Evolutionary conservation across 2,797 vertebrate genomes (phyloP).

Genomic region (Oceanodroma leucorhoa): DNA sequence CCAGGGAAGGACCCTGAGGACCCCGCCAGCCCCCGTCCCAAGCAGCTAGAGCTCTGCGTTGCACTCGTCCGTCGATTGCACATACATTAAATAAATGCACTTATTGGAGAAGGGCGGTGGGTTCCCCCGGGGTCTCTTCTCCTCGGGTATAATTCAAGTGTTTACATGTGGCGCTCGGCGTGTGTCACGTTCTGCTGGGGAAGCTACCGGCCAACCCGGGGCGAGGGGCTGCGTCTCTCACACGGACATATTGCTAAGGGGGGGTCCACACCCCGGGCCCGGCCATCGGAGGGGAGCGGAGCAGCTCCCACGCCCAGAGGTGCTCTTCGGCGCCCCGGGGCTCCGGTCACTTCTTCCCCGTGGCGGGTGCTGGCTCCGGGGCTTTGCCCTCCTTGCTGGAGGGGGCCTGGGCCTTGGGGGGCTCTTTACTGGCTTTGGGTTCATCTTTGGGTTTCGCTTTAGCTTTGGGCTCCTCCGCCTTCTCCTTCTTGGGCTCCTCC

Average conservation of each 20-base stretch:
- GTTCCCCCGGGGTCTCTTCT: background rate
- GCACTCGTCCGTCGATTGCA: slow-evolving; percentile 62
- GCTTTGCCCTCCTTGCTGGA: slow-evolving; percentile 36
- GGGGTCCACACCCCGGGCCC: background rate
- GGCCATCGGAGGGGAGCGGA: background rate
- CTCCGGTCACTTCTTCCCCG: slow-evolving; percentile 8
- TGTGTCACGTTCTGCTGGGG: slow-evolving; percentile 81
- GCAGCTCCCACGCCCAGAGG: background rate
- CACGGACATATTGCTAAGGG: slow-evolving; percentile 65
- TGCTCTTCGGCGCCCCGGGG: rapidly evolving
- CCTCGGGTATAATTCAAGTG: slow-evolving; percentile 82
- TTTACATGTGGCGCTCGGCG: slow-evolving; percentile 80
- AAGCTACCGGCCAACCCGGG: slow-evolving; percentile 77
- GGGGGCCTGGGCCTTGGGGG: background rate
- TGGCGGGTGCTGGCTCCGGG: rapidly evolving
- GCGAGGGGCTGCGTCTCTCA: slow-evolving; percentile 60
- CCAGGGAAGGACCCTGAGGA: slow-evolving; percentile 38
- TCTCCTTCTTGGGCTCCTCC: slow-evolving; percentile 65
- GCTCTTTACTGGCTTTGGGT: slow-evolving; percentile 42
- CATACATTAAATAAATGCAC: slow-evolving; percentile 85
- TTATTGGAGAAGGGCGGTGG: slow-evolving; percentile 76
- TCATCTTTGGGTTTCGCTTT: slow-evolving; percentile 63
- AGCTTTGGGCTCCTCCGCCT: slow-evolving; percentile 20
- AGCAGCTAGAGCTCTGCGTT: slow-evolving; percentile 67
- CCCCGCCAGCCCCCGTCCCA: background rate